These are phyloP conservation scores for Coryphaenoides rupestris DNA, from an alignment of 2,113 vertebrate species.

Conservation along the genomic window DNA sequence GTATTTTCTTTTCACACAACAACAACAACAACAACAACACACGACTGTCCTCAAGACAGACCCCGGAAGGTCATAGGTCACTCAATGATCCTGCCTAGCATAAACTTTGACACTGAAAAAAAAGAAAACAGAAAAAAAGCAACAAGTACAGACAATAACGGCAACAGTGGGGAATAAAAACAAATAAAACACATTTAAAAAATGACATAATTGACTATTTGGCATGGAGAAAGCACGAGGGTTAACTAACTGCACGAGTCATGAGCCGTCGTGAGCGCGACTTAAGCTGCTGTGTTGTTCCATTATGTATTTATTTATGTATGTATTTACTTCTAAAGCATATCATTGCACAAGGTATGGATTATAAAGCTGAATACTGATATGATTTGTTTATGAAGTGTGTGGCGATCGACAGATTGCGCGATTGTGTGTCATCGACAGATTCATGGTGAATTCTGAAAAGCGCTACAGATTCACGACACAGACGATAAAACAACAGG, in stretches of 20 bases:
- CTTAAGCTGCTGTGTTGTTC: constrained; percentile 31
- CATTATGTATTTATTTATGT: too few relatives aligned
- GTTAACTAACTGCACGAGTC: constrained; percentile 9
- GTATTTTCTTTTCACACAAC: too few relatives aligned
- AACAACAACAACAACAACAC: too few relatives aligned
- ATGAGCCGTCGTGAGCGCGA: constrained; percentile 37
- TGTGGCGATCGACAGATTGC: constrained; percentile 30
- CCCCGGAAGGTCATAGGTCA: constrained; percentile 15
- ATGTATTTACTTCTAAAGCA: constrained; percentile 57
- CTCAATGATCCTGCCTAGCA: constrained; percentile 53
- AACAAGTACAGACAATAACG: constrained; percentile 31
- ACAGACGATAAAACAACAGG: constrained; percentile 53
- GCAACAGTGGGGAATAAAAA: constrained; percentile 26
- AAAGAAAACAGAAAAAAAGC: constrained; percentile 29
- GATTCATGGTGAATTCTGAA: constrained; percentile 46
- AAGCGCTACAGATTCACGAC: constrained; percentile 40
- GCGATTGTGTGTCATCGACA: constrained; percentile 30
- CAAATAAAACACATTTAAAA: too few relatives aligned
- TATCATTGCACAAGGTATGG: constrained; percentile 62
- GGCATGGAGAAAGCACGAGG: constrained; percentile 38
- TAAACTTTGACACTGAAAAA: constrained; percentile 28
- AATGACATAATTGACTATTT: constrained; percentile 20
- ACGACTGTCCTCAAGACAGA: constrained; percentile 27
- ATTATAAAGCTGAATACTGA: constrained; percentile 62
- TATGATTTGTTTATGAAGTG: constrained; percentile 50